A percentile compares a stretch with the other conserved stretches of the same genome.
These are phyloP conservation scores for Gryllus longicercus DNA, from an alignment of 2,888 invertebrate genomes.

Conservation along the genomic window DNA sequence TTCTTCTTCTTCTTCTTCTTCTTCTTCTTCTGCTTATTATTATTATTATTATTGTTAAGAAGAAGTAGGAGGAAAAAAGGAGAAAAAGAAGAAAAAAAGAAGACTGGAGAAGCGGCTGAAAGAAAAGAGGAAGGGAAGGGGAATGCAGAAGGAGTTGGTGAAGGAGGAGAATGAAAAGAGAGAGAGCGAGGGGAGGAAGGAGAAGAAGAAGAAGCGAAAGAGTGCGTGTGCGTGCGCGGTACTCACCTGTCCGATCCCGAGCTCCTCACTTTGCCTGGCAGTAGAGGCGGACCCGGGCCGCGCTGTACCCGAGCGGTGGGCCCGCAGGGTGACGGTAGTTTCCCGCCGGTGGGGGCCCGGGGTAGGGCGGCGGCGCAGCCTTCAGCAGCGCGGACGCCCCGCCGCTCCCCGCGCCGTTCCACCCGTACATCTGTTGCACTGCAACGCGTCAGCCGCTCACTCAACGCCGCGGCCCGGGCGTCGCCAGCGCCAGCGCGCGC, in stretches of 20 bases:
- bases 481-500: neutral
- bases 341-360: conserved; percentile 61
- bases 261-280: conserved; percentile 67
- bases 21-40: neutral
- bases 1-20: too few species aligned
- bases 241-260: conserved; percentile 53
- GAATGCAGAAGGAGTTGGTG: too few species aligned
- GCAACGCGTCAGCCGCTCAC: conserved; percentile 51
- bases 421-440: conserved; percentile 75
- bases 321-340: conserved; percentile 96
- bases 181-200: neutral
- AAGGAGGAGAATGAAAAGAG: too few species aligned
- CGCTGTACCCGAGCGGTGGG: conserved; percentile 63
- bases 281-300: conserved; percentile 72
- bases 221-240: neutral
- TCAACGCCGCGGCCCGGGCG: conserved; percentile 25
- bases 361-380: conserved; percentile 44
- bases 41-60: too few species aligned
- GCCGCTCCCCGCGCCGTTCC: conserved; percentile 60
- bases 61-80: neutral
- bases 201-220: neutral
- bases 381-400: conserved; percentile 55
- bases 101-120: too few species aligned
- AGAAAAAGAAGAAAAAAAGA: too few species aligned
- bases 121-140: too few species aligned